phyloP scores from a whole-genome alignment of 2,888 invertebrate genomes.

The Netelia virgata region DNA sequence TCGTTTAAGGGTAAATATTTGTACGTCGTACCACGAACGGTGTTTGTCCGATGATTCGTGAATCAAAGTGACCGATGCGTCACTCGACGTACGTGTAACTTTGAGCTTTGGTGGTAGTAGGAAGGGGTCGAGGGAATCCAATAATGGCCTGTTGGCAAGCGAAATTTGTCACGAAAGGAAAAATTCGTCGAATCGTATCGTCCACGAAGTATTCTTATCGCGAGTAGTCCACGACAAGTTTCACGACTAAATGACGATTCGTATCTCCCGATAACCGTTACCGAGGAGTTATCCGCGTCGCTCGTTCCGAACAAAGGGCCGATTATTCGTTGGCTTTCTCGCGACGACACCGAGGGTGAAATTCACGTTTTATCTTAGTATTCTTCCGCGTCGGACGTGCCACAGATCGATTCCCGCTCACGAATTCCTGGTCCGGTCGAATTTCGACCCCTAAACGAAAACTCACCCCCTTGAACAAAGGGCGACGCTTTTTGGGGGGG shows the following conservation, averaged over 20 bases:
- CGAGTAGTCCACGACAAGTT: no score
- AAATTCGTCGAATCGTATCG: no score
- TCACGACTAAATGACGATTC: no score
- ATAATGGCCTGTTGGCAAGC: not conserved
- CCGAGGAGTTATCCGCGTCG: not conserved
- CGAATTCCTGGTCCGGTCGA: not conserved
- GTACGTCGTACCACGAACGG: conserved; percentile 4
- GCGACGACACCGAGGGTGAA: not conserved
- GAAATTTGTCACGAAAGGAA: no score
- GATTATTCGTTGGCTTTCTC: not conserved
- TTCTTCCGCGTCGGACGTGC: not conserved
- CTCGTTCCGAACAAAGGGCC: conserved; percentile 48
- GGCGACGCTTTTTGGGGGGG: not conserved
- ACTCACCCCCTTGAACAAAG: not conserved
- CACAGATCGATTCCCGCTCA: not conserved
- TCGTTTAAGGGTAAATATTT: conserved; percentile 44
- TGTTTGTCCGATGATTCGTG: conserved; percentile 24
- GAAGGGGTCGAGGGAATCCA: not conserved
- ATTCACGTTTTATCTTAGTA: not conserved
- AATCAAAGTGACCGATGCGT: conserved; percentile 40
- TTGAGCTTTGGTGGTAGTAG: not conserved
- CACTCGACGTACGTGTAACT: not conserved
- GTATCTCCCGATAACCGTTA: no score
- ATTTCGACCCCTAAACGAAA: not conserved
- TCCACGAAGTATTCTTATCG: no score